Conservation (phyloP, 2,888 invertebrate species). For the Pseudococcus viburni region DNA sequence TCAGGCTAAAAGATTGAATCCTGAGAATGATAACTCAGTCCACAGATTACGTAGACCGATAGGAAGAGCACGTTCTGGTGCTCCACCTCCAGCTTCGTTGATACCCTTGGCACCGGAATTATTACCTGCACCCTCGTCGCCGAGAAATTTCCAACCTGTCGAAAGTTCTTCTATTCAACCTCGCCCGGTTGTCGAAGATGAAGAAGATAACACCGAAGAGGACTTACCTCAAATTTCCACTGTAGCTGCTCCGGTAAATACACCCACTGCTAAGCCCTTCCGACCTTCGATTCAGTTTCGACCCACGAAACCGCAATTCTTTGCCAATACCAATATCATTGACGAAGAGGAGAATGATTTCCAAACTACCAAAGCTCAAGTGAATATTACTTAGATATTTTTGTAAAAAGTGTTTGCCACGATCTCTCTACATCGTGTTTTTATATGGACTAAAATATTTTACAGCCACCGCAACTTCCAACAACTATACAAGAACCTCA, state of each 20-base stretch:
- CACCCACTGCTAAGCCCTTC: conserved; percentile 70
- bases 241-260: conserved; percentile 70
- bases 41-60: conserved; percentile 66
- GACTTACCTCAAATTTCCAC: conserved; percentile 71
- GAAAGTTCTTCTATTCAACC: conserved; percentile 69
- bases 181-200: conserved; percentile 71
- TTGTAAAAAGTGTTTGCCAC: not conserved
- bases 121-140: conserved; percentile 50
- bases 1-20: conserved; percentile 70
- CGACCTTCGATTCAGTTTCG: conserved; percentile 50
- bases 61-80: conserved; percentile 68
- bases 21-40: conserved; percentile 72
- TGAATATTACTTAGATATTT: not conserved
- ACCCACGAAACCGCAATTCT: conserved; percentile 67
- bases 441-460: not conserved
- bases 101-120: conserved; percentile 31
- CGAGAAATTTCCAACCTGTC: not conserved
- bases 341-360: conserved; percentile 65
- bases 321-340: conserved; percentile 67
- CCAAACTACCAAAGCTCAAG: conserved; percentile 41
- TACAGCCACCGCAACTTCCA: conserved; percentile 20
- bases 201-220: conserved; percentile 73
- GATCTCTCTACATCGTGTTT: not conserved
- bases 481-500: conserved; percentile 59
- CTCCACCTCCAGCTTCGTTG: conserved; percentile 71